These are phyloP conservation scores for Trididemnum clinides DNA, from an alignment of 23 tunicate species.

Conservation along the genomic window DNA sequence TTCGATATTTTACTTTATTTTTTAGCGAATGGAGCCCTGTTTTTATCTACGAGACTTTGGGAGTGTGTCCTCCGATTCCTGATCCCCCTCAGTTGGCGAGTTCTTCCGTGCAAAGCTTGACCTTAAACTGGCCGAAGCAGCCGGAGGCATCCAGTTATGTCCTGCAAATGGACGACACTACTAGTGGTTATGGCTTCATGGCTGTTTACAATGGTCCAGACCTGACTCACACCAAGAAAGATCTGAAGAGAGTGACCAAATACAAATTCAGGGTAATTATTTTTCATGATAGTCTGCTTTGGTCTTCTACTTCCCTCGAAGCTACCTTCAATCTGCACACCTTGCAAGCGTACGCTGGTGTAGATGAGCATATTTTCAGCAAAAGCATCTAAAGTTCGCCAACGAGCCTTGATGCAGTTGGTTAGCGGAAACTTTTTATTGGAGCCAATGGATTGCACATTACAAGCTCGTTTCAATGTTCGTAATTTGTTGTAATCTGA, in stretches of 20 bases:
- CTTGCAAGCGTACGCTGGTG: too few species aligned
- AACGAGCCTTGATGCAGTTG: too few species aligned
- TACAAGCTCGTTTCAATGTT: too few species aligned
- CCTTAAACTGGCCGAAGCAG: conserved; percentile 38
- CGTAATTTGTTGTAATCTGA: too few species aligned
- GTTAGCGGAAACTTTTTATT: too few species aligned
- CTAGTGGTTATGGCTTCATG: conserved; percentile 61
- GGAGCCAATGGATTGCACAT: too few species aligned
- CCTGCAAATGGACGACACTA: conserved; percentile 66
- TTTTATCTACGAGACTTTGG: conserved; percentile 46
- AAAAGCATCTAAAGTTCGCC: too few species aligned
- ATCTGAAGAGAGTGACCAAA: conserved; percentile 21
- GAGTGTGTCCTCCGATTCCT: conserved; percentile 49
- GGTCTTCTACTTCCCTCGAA: too few species aligned
- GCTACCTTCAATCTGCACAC: too few species aligned
- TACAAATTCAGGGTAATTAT: conserved; percentile 72
- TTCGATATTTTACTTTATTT: background rate
- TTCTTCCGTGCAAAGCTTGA: conserved; percentile 28
- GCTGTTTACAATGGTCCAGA: conserved; percentile 54
- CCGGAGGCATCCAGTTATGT: conserved; percentile 31
- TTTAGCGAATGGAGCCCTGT: conserved; percentile 78
- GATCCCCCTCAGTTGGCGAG: conserved; percentile 49
- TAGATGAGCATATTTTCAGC: too few species aligned
- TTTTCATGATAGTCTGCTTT: too few species aligned
- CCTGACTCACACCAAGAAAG: conserved; percentile 24